phyloP scores from a whole-genome alignment of 1,140 invertebrate genomes.

The Temnothorax nylanderi region DNA sequence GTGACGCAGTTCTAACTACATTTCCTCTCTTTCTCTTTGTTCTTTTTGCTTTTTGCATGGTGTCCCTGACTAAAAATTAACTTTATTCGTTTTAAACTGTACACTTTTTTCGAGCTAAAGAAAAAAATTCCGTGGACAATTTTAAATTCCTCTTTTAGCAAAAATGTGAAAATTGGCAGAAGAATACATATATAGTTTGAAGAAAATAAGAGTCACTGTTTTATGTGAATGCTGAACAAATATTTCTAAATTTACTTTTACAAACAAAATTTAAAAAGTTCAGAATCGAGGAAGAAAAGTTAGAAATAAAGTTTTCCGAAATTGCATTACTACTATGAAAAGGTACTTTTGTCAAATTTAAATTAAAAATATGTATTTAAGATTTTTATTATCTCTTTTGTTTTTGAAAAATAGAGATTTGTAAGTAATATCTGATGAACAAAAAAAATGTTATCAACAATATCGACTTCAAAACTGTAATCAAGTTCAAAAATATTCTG shows the following conservation, averaged over 20 bases:
- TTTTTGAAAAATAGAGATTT: background rate
- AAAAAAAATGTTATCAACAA: background rate
- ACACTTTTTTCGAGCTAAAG: background rate
- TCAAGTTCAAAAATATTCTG: background rate
- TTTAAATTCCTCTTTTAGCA: background rate
- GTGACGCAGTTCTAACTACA: background rate
- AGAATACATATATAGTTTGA: background rate
- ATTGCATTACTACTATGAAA: background rate
- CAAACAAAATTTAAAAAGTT: background rate
- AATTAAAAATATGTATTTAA: background rate
- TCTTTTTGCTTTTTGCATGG: background rate
- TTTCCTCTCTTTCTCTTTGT: background rate
- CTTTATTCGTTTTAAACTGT: background rate
- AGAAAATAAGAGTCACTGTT: background rate
- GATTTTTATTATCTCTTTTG: background rate
- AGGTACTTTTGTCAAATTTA: background rate
- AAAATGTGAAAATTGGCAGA: background rate
- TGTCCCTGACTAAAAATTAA: background rate
- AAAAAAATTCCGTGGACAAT: background rate
- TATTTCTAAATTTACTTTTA: background rate
- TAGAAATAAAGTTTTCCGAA: background rate
- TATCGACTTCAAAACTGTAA: background rate
- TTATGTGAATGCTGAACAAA: background rate
- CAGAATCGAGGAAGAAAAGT: background rate
- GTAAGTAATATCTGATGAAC: background rate